A percentile compares a stretch with the other conserved stretches of the same genome.
phyloP scores from a whole-genome alignment of 2,888 invertebrate genomes.

The Eristalinus aeneus region DNA sequence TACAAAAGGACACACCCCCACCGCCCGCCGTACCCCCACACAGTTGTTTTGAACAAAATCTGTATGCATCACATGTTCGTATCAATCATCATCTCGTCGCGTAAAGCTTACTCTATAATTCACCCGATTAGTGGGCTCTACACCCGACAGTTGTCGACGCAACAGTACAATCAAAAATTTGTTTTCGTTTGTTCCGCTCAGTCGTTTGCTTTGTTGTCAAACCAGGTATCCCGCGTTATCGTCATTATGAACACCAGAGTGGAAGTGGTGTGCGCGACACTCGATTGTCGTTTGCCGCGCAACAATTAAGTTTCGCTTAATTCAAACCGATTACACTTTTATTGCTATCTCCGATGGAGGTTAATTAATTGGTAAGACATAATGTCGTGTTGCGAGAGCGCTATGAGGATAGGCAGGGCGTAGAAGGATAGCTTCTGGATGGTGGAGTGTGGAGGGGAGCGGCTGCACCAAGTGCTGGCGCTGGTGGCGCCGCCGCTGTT shows the following conservation, averaged over 20 bases:
- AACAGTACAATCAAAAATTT: conserved; percentile 31
- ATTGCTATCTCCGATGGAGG: conserved; percentile 64
- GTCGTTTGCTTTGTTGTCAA: conserved; percentile 15
- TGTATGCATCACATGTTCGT: conserved; percentile 58
- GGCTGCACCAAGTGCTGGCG: conserved; percentile 2
- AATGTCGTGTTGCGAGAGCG: conserved; percentile 61
- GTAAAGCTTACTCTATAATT: conserved; percentile 35
- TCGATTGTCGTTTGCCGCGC: conserved; percentile 13
- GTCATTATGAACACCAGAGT: background rate
- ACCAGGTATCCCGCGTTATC: conserved; percentile 59
- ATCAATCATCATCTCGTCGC: conserved; percentile 35
- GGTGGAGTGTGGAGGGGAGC: conserved; percentile 34
- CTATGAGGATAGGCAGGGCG: conserved; percentile 67
- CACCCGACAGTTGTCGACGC: background rate
- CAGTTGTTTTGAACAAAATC: background rate
- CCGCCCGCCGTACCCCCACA: background rate
- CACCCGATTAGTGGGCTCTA: conserved; percentile 17
- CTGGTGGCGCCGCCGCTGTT: conserved; percentile 2
- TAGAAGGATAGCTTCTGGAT: conserved; percentile 59
- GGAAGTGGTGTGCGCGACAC: background rate
- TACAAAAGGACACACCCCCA: background rate
- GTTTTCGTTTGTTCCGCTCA: background rate
- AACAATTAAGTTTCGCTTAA: conserved; percentile 67
- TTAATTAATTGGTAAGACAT: conserved; percentile 68
- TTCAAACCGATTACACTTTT: conserved; percentile 63